Evolutionary conservation across 2,888 invertebrate genomes (phyloP).

Genomic region (Drosophila aldrichi): DNA sequence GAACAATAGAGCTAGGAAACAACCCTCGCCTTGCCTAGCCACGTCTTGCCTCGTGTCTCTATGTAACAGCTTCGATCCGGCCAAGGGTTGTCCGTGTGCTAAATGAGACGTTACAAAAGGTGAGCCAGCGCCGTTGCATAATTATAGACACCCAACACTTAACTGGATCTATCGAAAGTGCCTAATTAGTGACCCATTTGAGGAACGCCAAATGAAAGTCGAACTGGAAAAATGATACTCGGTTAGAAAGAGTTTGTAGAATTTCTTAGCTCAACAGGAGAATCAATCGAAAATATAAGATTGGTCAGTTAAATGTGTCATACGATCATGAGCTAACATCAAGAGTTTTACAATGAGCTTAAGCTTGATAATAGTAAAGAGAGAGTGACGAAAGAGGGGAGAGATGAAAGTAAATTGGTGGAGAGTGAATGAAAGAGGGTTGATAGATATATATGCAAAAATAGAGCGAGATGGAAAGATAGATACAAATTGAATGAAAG

Average conservation of each 20-base stretch:
- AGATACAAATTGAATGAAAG: neutral
- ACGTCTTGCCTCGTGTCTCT: neutral
- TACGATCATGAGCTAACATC: neutral
- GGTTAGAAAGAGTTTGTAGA: neutral
- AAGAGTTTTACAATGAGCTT: too few species aligned
- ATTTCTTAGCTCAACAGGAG: neutral
- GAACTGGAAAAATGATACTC: neutral
- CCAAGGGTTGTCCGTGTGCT: conserved; percentile 41
- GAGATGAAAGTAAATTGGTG: neutral
- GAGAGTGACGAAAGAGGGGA: neutral
- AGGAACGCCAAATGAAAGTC: neutral
- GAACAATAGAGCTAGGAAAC: conserved; percentile 17
- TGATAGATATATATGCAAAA: too few species aligned
- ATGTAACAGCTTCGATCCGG: neutral
- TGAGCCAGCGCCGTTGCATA: conserved; percentile 24
- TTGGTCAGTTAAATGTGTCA: neutral
- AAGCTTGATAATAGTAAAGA: neutral
- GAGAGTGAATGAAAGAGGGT: neutral
- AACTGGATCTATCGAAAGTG: conserved; percentile 6
- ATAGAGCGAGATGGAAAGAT: neutral
- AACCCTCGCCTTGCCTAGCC: conserved; percentile 38
- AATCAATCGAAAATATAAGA: too few species aligned
- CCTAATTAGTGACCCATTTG: conserved; percentile 2
- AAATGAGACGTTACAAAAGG: conserved; percentile 43
- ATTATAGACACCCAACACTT: conserved; percentile 24